These are phyloP conservation scores for Lagorchestes hirsutus DNA, from an alignment of 2,797 vertebrate species.

Conservation along the genomic window DNA sequence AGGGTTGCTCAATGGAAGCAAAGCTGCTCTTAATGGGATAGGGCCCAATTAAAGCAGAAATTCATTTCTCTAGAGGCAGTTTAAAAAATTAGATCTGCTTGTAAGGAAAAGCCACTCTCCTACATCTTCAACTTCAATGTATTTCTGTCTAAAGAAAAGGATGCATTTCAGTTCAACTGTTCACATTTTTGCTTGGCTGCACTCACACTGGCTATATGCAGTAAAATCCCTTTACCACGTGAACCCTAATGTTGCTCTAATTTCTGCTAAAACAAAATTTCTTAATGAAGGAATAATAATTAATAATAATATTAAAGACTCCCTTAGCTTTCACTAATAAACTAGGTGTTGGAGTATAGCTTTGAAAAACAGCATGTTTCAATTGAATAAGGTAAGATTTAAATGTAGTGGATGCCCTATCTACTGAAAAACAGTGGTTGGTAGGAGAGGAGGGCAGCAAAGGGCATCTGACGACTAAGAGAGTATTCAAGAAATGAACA, in stretches of 20 bases:
- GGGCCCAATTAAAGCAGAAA: slow-evolving; percentile 72
- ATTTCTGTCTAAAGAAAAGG: slow-evolving; percentile 77
- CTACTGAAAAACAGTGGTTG: slow-evolving; percentile 51
- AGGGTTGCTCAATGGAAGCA: background rate
- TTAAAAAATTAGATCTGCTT: slow-evolving; percentile 75
- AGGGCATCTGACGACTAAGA: slow-evolving; percentile 60
- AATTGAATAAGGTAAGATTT: slow-evolving; percentile 29
- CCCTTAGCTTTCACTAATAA: background rate
- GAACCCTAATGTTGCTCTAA: slow-evolving; percentile 56
- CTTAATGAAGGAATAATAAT: slow-evolving; percentile 45
- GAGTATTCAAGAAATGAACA: slow-evolving; percentile 60
- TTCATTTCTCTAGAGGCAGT: slow-evolving; percentile 71
- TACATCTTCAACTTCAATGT: slow-evolving; percentile 78
- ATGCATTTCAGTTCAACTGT: slow-evolving; percentile 79
- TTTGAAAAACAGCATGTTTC: slow-evolving; percentile 67
- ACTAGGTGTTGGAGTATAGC: slow-evolving; percentile 21
- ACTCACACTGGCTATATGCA: slow-evolving; percentile 78
- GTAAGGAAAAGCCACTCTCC: slow-evolving; percentile 78
- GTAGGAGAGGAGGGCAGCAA: background rate
- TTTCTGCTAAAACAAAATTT: slow-evolving; percentile 69
- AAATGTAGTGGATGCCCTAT: slow-evolving; percentile 47
- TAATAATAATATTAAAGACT: slow-evolving; percentile 50
- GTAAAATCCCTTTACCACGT: slow-evolving; percentile 76
- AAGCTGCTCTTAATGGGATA: background rate
- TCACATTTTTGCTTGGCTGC: slow-evolving; percentile 80